These are phyloP conservation scores for Carcina quercana DNA, from an alignment of 2,888 invertebrate species.

Conservation along the genomic window DNA sequence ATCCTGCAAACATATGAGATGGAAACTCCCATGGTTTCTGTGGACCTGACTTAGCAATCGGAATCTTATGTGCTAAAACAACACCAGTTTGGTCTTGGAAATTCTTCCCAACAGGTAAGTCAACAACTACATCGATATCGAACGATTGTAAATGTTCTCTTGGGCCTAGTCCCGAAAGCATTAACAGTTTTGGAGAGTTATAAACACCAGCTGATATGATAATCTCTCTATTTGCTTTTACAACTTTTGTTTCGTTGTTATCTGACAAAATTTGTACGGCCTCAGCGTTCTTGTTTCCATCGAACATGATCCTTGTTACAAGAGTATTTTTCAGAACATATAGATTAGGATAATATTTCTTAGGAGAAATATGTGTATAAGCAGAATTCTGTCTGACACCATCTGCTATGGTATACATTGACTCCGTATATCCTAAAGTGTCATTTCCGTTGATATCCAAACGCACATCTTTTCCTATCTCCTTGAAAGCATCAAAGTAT, in stretches of 20 bases:
- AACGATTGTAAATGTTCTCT: slow-evolving; percentile 52
- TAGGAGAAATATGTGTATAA: background rate
- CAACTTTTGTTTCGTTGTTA: slow-evolving; percentile 11
- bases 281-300: slow-evolving; percentile 10
- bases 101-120: slow-evolving; percentile 33
- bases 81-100: slow-evolving; percentile 26
- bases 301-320: slow-evolving; percentile 15
- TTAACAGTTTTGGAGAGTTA: slow-evolving; percentile 28
- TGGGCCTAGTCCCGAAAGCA: slow-evolving; percentile 27
- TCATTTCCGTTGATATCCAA: background rate
- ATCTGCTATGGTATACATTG: background rate
- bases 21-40: no score
- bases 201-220: slow-evolving; percentile 51
- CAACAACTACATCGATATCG: slow-evolving; percentile 23
- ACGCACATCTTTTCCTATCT: background rate
- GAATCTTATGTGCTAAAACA: slow-evolving; percentile 5
- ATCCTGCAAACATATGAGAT: no score
- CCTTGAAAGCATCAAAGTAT: background rate
- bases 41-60: no score
- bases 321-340: slow-evolving; percentile 34
- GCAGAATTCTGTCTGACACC: slow-evolving; percentile 34
- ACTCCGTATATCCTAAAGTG: background rate
- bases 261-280: slow-evolving; percentile 14
- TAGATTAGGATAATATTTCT: slow-evolving; percentile 59
- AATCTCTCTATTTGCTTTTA: slow-evolving; percentile 23